Base-by-base conservation (phyloP, 2,113 vertebrate species). In the Steatornis caripensis region DNA sequence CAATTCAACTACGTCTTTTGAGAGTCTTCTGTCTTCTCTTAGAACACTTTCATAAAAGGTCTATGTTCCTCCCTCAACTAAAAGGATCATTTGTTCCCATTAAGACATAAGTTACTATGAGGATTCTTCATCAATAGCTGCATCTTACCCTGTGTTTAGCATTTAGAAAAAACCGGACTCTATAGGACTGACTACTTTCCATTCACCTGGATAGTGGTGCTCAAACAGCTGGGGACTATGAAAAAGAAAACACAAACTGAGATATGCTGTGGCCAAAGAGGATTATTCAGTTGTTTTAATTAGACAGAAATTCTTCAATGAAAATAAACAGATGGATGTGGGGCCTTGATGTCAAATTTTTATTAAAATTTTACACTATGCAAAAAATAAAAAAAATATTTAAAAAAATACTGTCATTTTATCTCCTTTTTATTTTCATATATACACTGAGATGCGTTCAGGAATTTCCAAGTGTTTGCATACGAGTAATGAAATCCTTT, bases 351-450 rank as follows among this genome's bases (percentile, higher is more conserved):
- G 95, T 94, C 94, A 97, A 96, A 92, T 96, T 97, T 96, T 95
- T 98, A 97, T 95, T 97, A 98, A 97, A 98, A 98, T 97, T 97
- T 98, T 97, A 98, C 95, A 97, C 96, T 98, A 98, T 95, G 98
- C 87, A 97, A 98, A 98, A 98, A 98, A 98, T 98, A 98, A 98
- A 98, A 98, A 98, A 98, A 87, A 16, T 98, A 97, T 97, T 98
- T 98, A 97, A 80, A 98, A 98, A 98, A 98, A 98, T 98, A 98
- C 95, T 93, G 93, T 95, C 37, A 92, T 97, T 98, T 95, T 98
- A 96, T 97, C 95, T 98, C 96, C 95, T 97, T 98, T 97, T 97
- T 97, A 97, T 98, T 98, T 98, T 98, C 97, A 98, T 98, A 97
- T 98, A 98, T 98, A 98, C 97, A 98, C 53, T 96, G 88, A 95